phyloP scores from a whole-genome alignment of 2,797 vertebrate species.

The Spatula clypeata region DNA sequence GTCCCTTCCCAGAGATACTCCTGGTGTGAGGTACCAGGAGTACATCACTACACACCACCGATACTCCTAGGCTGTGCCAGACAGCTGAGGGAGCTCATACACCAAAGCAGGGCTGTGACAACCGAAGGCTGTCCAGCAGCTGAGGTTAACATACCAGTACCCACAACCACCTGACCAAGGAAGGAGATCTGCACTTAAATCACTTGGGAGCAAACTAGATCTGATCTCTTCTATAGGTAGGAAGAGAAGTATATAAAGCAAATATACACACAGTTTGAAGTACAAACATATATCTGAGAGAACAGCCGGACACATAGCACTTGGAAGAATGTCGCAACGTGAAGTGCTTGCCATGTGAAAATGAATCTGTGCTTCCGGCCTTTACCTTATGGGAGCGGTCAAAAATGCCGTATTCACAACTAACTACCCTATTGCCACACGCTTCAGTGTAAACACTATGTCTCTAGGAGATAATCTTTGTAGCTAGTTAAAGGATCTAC shows the following conservation, averaged over 20 bases:
- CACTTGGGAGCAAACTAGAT: not conserved
- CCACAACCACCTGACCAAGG: not conserved
- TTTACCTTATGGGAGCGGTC: slow-evolving; percentile 31
- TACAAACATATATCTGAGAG: not conserved
- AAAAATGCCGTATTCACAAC: not conserved
- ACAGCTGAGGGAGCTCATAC: not conserved
- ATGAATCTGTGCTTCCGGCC: slow-evolving; percentile 42
- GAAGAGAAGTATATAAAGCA: not conserved
- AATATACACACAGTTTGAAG: not conserved
- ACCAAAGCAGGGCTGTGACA: not conserved
- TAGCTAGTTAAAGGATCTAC: slow-evolving; percentile 24
- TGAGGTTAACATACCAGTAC: fast-evolving
- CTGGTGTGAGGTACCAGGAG: not conserved
- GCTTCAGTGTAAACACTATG: not conserved
- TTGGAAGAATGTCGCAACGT: not conserved
- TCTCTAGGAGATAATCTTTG: slow-evolving; percentile 67
- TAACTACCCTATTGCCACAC: slow-evolving; percentile 25
- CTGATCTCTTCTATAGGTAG: not conserved
- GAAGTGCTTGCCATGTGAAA: not conserved
- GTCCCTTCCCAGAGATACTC: not conserved
- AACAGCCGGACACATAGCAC: fast-evolving
- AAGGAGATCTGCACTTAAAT: not conserved
- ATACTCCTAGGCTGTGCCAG: not conserved
- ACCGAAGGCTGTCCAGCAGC: not conserved
- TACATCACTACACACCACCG: not conserved